Percentiles rank a stretch among this genome's conserved stretches.
Conservation (phyloP, 64 coral and sea anemone species). For the Actinia equina region DNA sequence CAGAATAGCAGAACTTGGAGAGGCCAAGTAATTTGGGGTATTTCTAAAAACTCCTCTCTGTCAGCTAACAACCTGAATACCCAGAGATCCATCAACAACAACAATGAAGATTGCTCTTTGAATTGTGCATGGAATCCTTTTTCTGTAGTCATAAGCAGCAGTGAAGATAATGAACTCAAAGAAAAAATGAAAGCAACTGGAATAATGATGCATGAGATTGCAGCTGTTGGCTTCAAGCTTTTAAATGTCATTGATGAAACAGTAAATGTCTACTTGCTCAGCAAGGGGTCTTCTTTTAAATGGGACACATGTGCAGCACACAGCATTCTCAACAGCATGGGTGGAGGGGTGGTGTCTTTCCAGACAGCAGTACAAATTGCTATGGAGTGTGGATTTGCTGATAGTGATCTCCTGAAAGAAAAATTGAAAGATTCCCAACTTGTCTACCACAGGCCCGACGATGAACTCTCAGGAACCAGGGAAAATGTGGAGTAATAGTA, state of each 20-base stretch:
- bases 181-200: constrained; percentile 29
- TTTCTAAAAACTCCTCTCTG: neutral
- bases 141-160: constrained; percentile 62
- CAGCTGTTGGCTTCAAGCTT: constrained; percentile 82
- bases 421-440: constrained; percentile 41
- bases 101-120: neutral
- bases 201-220: constrained; percentile 39
- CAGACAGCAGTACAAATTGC: constrained; percentile 27
- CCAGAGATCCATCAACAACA: neutral
- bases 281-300: constrained; percentile 68
- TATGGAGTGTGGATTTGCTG: neutral
- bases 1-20: constrained; percentile 36
- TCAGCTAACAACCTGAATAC: neutral
- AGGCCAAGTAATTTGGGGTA: constrained; percentile 53
- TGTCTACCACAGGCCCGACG: constrained; percentile 58
- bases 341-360: constrained; percentile 54
- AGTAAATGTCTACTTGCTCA: constrained; percentile 76
- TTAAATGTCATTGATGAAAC: constrained; percentile 63
- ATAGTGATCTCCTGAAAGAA: constrained; percentile 5
- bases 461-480: neutral
- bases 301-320: constrained; percentile 90
- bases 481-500: constrained; percentile 70
- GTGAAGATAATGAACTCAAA: constrained; percentile 60
- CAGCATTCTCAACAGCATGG: constrained; percentile 64
- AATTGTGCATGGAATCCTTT: neutral